These are phyloP conservation scores for Etheostoma cragini DNA, from an alignment of 2,113 vertebrate species.

Conservation along the genomic window DNA sequence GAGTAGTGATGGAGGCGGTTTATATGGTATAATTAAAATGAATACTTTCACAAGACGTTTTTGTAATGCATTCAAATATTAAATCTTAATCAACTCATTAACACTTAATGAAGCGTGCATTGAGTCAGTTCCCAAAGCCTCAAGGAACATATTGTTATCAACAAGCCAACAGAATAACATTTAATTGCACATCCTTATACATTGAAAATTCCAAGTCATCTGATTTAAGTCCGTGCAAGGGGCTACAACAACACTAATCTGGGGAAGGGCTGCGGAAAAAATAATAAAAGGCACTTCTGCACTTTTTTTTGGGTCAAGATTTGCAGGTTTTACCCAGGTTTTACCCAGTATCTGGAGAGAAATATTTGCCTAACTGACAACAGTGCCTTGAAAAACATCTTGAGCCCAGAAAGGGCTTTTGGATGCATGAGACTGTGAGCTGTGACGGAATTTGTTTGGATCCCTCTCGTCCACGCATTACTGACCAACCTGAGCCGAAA, in stretches of 20 bases:
- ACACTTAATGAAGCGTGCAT: slow-evolving; percentile 13
- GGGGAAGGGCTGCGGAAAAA: slow-evolving; percentile 25
- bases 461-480: slow-evolving; percentile 47
- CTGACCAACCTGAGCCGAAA: slow-evolving; percentile 50
- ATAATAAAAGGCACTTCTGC: background rate
- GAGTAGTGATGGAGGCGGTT: background rate
- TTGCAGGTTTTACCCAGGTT: slow-evolving; percentile 34
- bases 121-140: background rate
- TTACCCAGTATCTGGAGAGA: slow-evolving; percentile 38
- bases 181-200: slow-evolving; percentile 13
- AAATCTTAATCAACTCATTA: slow-evolving; percentile 55
- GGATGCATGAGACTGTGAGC: slow-evolving; percentile 42
- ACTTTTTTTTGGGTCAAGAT: slow-evolving; percentile 37
- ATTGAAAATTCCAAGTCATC: background rate
- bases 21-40: background rate
- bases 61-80: slow-evolving; percentile 38
- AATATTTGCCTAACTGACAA: slow-evolving; percentile 58
- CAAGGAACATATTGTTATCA: slow-evolving; percentile 33
- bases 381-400: slow-evolving; percentile 57
- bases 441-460: slow-evolving; percentile 61
- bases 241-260: slow-evolving; percentile 4
- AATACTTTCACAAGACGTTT: background rate
- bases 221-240: background rate
- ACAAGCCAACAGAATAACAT: slow-evolving; percentile 35
- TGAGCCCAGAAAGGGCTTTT: slow-evolving; percentile 47